Evolutionary conservation across 2,888 invertebrate species (phyloP), one percentile per base, ranked within the genome.

Genomic region (Drosophila subquinaria): DNA sequence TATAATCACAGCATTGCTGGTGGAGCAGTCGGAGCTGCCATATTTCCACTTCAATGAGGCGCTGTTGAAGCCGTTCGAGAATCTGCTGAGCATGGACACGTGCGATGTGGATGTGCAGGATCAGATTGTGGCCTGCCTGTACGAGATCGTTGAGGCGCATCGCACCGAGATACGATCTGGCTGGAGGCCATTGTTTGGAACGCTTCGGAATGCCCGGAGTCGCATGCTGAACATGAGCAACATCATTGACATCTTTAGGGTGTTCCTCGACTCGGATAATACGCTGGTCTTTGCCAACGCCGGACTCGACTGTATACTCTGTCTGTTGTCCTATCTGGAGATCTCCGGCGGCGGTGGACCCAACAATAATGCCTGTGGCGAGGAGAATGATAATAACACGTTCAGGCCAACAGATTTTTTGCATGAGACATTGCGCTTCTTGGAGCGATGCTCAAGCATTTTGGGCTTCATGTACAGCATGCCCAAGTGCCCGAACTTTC

Each of bases 1-100:
- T 89, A 96, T 97, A 20, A 97, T 98, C 53, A 97, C 97, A 1
- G 96, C 97, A 0, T 93, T 98, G 17, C 93, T 99, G 53, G 97
- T 97, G 84, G 97, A 97, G 89, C 97, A 97, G 92, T 95, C 96
- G 0, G 98, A 98, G 91, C 92, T 98, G 73, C 96, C 98, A 0
- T 97, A 98, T 93, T 98, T 98, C 93, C 98, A 98, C 92, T 98
- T 98, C 92, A 98, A 98, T 91, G 98, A 98, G 92, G 97, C 98
- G 0, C 94, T 98, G 9, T 95, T 98, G 81, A 98, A 98, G 90
- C 98, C 98, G 0, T 98, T 98, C 91, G 98, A 99, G 93, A 98
- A 98, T 91, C 94, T 99, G 43, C 94, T 99, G 0, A 98, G 98
- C 91, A 94, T 98, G 88, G 98, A 99, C 91, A 94, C 98, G 10